Conservation (phyloP, 2,113 vertebrate genomes). For the Eupsittula cactorum region DNA sequence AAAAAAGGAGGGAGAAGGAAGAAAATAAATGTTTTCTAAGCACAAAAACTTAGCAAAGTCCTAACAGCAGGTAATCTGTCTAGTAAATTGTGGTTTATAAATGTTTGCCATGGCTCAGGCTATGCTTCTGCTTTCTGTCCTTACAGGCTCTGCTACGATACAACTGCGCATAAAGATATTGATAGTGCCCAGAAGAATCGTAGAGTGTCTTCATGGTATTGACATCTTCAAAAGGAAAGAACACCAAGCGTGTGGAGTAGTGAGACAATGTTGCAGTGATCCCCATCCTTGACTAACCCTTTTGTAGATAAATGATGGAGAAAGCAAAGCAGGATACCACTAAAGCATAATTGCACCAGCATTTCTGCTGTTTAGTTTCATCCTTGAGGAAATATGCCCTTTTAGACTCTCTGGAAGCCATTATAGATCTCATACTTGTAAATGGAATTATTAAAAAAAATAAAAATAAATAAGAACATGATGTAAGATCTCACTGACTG, state of each 20-base stretch:
- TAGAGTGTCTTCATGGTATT: not conserved
- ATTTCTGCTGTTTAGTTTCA: not conserved
- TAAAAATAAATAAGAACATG: not conserved
- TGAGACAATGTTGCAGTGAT: not conserved
- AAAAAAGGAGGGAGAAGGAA: not conserved
- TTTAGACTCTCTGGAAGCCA: not conserved
- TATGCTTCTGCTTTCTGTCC: not conserved
- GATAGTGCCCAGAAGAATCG: not conserved
- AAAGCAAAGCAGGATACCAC: not conserved
- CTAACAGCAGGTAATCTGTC: not conserved
- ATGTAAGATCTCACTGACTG: not conserved
- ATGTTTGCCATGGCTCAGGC: not conserved
- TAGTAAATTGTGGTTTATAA: not conserved
- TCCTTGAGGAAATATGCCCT: not conserved
- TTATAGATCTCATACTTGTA: not conserved
- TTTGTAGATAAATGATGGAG: not conserved
- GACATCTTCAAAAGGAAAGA: not conserved
- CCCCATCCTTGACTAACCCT: not conserved
- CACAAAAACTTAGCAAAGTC: not conserved
- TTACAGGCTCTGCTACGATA: not conserved
- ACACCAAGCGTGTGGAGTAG: not conserved
- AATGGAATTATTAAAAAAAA: not conserved
- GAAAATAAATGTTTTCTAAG: not conserved
- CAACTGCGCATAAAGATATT: not conserved
- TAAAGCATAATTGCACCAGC: not conserved